Evolutionary conservation across 1,140 invertebrate genomes (phyloP).

Genomic region (Phortica variegata): DNA sequence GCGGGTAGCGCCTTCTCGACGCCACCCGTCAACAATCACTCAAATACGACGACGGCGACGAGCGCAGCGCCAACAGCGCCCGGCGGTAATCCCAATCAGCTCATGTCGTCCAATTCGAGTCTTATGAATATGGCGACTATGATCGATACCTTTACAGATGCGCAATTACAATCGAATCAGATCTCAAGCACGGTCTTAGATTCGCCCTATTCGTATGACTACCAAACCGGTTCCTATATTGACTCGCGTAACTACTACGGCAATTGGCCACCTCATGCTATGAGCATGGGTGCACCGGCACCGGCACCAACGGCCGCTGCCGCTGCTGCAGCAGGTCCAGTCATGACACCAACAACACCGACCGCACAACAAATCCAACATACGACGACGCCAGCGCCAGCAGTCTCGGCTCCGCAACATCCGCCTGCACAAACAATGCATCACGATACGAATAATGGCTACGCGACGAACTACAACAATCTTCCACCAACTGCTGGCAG

Average conservation of each 20-base stretch:
- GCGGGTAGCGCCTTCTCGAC: constrained; percentile 54
- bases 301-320: constrained; percentile 15
- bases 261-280: constrained; percentile 50
- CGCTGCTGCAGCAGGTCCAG: constrained; percentile 2
- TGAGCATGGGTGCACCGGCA: constrained; percentile 21
- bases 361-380: constrained; percentile 10
- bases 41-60: constrained; percentile 12
- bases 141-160: constrained; percentile 73
- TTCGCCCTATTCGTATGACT: constrained; percentile 70
- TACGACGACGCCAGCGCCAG: constrained; percentile 11
- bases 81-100: constrained; percentile 37
- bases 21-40: constrained; percentile 41
- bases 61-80: constrained; percentile 1
- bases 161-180: constrained; percentile 76
- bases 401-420: constrained; percentile 21
- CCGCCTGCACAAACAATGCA: constrained; percentile 7
- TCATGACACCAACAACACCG: constrained; percentile 4
- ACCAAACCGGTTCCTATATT: constrained; percentile 60
- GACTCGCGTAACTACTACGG: constrained; percentile 56
- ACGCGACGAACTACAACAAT: constrained; percentile 35
- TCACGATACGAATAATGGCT: constrained; percentile 36
- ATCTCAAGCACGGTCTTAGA: constrained; percentile 78
- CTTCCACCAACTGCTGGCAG: constrained; percentile 27
- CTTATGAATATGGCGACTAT: constrained; percentile 70
- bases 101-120: constrained; percentile 61